Conservation (phyloP, 2,797 vertebrate species). For the Sarcoramphus papa region DNA sequence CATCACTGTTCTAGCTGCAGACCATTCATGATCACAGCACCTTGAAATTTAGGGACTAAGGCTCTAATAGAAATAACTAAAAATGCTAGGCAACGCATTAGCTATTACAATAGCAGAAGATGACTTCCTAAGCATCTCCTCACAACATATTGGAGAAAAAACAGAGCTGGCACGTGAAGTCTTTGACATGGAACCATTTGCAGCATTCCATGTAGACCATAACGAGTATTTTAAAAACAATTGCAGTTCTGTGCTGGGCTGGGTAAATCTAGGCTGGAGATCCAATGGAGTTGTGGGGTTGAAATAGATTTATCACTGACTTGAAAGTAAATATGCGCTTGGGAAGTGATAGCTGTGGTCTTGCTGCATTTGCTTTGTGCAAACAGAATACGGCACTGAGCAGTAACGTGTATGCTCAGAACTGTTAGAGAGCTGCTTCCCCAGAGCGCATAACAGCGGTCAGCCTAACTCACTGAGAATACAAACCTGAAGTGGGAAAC, state of each 20-base stretch:
- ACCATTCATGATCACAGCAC: not conserved
- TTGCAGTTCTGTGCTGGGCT: not conserved
- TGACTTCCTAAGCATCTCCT: not conserved
- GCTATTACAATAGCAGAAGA: not conserved
- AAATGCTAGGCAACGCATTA: not conserved
- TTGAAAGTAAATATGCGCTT: rapidly evolving
- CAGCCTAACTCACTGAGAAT: not conserved
- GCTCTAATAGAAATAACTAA: not conserved
- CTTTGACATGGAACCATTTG: not conserved
- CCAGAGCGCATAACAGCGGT: not conserved
- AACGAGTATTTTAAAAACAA: not conserved
- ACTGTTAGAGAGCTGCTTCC: not conserved
- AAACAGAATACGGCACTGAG: not conserved
- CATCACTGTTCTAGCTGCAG: not conserved
- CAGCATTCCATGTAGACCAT: not conserved
- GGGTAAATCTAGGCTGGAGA: not conserved
- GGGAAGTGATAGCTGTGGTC: not conserved
- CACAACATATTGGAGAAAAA: not conserved
- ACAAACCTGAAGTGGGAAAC: not conserved
- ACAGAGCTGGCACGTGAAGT: not conserved
- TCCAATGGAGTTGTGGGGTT: not conserved
- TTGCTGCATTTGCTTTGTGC: not conserved
- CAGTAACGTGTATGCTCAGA: rapidly evolving
- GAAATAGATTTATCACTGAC: not conserved
- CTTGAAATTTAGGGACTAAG: not conserved